phyloP scores from a whole-genome alignment of 1,140 invertebrate genomes.

The Drosophila mauritiana region DNA sequence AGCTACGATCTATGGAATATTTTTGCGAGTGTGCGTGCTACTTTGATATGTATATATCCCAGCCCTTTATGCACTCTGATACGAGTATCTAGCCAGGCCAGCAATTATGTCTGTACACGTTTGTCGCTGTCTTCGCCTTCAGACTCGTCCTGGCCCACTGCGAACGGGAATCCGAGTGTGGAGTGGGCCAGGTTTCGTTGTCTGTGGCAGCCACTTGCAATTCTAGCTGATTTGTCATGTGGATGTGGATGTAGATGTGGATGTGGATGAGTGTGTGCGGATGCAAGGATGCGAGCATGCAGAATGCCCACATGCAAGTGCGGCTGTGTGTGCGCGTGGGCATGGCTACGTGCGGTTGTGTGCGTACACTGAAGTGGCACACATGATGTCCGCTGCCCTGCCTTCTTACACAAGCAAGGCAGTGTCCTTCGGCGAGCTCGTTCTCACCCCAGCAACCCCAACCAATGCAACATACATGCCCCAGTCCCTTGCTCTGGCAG shows the following conservation, averaged over 20 bases:
- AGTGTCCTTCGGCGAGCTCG: slow-evolving; percentile 71
- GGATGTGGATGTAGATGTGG: slow-evolving; percentile 52
- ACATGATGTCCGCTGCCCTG: slow-evolving; percentile 62
- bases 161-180: background rate
- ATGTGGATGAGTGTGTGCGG: slow-evolving; percentile 25
- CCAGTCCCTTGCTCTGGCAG: background rate
- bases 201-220: slow-evolving; percentile 68
- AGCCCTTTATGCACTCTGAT: slow-evolving; percentile 14
- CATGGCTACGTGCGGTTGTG: slow-evolving; percentile 32
- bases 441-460: slow-evolving; percentile 32
- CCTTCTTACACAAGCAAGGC: slow-evolving; percentile 45
- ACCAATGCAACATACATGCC: slow-evolving; percentile 4
- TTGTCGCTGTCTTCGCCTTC: slow-evolving; percentile 43
- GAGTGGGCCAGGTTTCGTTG: slow-evolving; percentile 10
- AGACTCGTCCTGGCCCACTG: background rate
- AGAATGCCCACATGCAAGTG: background rate
- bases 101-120: slow-evolving; percentile 59
- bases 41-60: background rate
- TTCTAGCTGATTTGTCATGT: slow-evolving; percentile 75
- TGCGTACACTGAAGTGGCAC: slow-evolving; percentile 71
- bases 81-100: slow-evolving; percentile 28
- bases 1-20: background rate
- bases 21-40: background rate
- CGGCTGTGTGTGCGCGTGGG: slow-evolving; percentile 18
- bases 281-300: slow-evolving; percentile 11